Evolutionary conservation across 2,888 invertebrate species (phyloP).

Genomic region (Pharmacophagus antenor): DNA sequence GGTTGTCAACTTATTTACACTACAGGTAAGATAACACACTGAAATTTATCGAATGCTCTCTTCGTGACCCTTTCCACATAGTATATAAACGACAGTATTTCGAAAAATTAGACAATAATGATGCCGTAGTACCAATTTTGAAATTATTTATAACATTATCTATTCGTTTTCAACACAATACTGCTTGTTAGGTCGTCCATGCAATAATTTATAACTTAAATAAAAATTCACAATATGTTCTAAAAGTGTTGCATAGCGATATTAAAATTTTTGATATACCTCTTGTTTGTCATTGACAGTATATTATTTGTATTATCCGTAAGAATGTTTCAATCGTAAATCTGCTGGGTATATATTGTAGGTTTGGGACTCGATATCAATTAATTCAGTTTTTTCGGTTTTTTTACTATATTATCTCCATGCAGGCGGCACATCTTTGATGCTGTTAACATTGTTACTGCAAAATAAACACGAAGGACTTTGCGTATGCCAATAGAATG

Average conservation of each 20-base stretch:
- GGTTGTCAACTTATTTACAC: too few species aligned
- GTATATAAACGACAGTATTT: too few species aligned
- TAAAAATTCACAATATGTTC: background rate
- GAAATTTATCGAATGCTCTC: too few species aligned
- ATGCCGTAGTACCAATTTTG: background rate
- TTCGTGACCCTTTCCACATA: too few species aligned
- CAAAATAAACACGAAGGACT: slow-evolving; percentile 6
- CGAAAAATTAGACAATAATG: background rate
- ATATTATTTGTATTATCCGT: too few species aligned
- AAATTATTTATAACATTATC: background rate
- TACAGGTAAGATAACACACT: too few species aligned
- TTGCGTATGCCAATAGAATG: slow-evolving; percentile 15
- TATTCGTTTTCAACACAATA: background rate
- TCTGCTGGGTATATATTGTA: background rate
- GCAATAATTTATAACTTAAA: background rate
- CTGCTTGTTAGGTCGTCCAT: background rate
- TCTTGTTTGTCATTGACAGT: background rate
- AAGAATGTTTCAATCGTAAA: background rate
- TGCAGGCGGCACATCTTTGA: background rate
- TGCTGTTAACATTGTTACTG: background rate
- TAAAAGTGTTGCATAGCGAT: background rate
- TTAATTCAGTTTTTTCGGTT: too few species aligned
- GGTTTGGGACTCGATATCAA: too few species aligned
- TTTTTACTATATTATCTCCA: background rate
- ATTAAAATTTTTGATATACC: background rate